Evolutionary conservation across 2,888 invertebrate genomes (phyloP).

Genomic region (Sphaerophoria taeniata): DNA sequence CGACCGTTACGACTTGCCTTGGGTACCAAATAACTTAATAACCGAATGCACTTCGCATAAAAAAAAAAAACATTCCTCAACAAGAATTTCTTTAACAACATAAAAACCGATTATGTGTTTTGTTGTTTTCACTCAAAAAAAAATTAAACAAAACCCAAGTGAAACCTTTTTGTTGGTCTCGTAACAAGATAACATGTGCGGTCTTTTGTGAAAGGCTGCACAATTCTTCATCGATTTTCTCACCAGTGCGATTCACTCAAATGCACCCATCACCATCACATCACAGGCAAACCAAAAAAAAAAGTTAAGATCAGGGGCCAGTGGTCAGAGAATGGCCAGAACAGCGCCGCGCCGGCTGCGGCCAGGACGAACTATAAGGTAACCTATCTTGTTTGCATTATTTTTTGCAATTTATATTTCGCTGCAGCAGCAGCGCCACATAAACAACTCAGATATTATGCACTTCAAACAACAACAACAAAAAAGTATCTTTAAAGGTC

Average conservation of each 20-base stretch:
- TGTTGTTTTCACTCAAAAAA: not conserved
- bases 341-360: conserved; percentile 1
- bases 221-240: conserved; percentile 72
- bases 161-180: conserved; percentile 42
- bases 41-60: conserved; percentile 61
- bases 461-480: conserved; percentile 13
- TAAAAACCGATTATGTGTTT: conserved; percentile 43
- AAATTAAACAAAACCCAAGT: conserved; percentile 18
- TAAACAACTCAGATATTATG: conserved; percentile 51
- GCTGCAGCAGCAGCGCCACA: conserved; percentile 42
- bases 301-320: too few species aligned
- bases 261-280: conserved; percentile 12
- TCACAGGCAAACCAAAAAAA: not conserved
- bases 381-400: conserved; percentile 36
- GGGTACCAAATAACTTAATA: conserved; percentile 40
- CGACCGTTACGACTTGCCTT: too few species aligned
- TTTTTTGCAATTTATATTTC: not conserved
- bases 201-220: conserved; percentile 71
- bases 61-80: conserved; percentile 4
- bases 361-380: conserved; percentile 32
- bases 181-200: conserved; percentile 70
- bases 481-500: conserved; percentile 58
- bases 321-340: too few species aligned
- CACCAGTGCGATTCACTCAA: conserved; percentile 52
- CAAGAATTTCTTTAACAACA: conserved; percentile 34